Evolutionary conservation across 2,888 invertebrate species (phyloP), one percentile per base, ranked within the genome.

Genomic region (Operophtera brumata): DNA sequence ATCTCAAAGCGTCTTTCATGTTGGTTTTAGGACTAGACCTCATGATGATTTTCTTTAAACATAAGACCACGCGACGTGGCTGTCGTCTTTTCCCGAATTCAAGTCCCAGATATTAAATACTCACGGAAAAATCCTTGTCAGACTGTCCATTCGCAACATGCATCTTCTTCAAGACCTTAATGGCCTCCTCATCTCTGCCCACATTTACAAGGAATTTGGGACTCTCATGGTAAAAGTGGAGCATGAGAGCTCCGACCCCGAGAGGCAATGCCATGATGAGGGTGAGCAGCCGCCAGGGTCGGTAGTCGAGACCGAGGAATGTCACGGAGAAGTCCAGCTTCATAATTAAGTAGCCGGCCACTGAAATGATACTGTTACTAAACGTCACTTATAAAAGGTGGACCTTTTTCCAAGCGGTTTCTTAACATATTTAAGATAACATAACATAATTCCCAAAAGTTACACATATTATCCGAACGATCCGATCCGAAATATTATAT

Each of bases 121-220:
- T 78, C 47, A 88, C 87, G n/a, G 82, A 80, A 65, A 77, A 88
- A 7, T 73, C 71, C 1, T 75, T 73, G 1, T 58, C 65, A 2
- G 57, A 54, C 1, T 80, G 73, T 1, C 92, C 92, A 72, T 94
- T 94, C 13, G 86, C 75, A 0, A 79, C 71, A 65, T 92, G 94
- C 42, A 95, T 93, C 62, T 77, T 87, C 59, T 78, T 80, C 62
- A 95, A 86, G 1, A 94, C 91, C 1, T 80, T 64, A 10, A 95
- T 71, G 0, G 94, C 94, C 57, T 94, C 92, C 0, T 91, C 86
- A 43, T 89, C 91, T 34, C 90, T 86, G 2, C 94, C 93, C 30
- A 92, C 91, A 39, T 93, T 92, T 78, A 94, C 92, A 5, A 95
- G 82, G 74, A 94, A 95, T 78, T 95, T 95, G 5, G 95, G 95